Percentiles rank a stretch among this genome's conserved stretches.
phyloP scores from a whole-genome alignment of 2,113 vertebrate species.

The Podarcis raffonei region DNA sequence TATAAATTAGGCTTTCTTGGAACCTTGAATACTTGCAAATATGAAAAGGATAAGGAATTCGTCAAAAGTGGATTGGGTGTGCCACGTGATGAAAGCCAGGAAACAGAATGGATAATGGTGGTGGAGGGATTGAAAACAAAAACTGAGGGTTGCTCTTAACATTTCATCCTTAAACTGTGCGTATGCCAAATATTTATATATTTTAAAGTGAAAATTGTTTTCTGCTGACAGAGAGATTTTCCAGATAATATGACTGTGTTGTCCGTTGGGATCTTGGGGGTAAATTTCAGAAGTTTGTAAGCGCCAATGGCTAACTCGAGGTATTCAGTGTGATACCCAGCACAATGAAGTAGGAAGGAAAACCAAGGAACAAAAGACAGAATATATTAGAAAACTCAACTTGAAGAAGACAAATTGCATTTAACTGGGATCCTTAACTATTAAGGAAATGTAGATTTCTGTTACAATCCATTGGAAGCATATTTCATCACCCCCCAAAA shows the following conservation, averaged over 20 bases:
- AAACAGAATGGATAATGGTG: constrained; percentile 29
- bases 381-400: constrained; percentile 27
- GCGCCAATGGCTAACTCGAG: constrained; percentile 10
- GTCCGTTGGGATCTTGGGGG: constrained; percentile 24
- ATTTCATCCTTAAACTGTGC: constrained; percentile 28
- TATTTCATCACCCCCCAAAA: background rate
- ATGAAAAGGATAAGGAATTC: constrained; percentile 54
- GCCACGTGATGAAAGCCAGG: constrained; percentile 55
- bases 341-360: constrained; percentile 24
- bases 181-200: constrained; percentile 26
- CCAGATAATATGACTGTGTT: constrained; percentile 27
- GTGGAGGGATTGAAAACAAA: constrained; percentile 33
- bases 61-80: constrained; percentile 56
- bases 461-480: background rate
- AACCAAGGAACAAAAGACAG: background rate
- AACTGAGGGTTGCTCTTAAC: constrained; percentile 25
- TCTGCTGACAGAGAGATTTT: constrained; percentile 49
- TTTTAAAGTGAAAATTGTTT: background rate
- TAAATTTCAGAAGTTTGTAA: constrained; percentile 47
- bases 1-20: constrained; percentile 78
- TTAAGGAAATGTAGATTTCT: background rate
- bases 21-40: constrained; percentile 70
- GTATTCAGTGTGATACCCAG: constrained; percentile 16
- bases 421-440: constrained; percentile 9
- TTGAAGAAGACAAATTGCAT: background rate